phyloP scores from a whole-genome alignment of 2,113 vertebrate genomes.

The Elephas maximus region DNA sequence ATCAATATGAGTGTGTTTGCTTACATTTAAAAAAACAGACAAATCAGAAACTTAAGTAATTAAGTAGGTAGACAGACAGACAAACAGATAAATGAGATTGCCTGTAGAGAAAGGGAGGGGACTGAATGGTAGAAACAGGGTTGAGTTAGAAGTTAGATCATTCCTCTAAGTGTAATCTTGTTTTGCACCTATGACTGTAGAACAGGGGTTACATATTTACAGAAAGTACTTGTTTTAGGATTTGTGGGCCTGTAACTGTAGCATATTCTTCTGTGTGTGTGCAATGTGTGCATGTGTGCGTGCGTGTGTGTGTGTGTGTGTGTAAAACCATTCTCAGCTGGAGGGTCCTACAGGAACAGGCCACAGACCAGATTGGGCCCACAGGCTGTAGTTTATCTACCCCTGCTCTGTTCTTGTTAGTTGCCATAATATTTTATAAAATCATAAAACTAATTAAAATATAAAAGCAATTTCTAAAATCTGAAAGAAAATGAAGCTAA shows the following conservation, averaged over 20 bases:
- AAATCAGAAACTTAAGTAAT: not conserved
- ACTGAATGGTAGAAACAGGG: rapidly evolving
- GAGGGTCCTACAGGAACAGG: not conserved
- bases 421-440: conserved; percentile 51
- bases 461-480: not conserved
- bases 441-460: not conserved
- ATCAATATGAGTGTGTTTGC: too few relatives aligned
- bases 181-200: not conserved
- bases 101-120: not conserved
- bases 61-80: too few relatives aligned
- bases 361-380: not conserved
- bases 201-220: not conserved
- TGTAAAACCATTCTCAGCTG: not conserved
- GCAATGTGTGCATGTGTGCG: not conserved
- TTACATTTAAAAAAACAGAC: not conserved
- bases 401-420: not conserved
- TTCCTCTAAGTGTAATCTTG: not conserved
- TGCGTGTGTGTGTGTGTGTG: not conserved
- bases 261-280: too few relatives aligned
- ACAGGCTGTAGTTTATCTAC: not conserved
- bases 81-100: not conserved
- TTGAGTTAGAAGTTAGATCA: rapidly evolving
- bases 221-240: too few relatives aligned
- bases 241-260: too few relatives aligned
- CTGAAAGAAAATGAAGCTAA: conserved; percentile 62